Evolutionary conservation across 2,113 vertebrate species (phyloP).

Genomic region (Phylloscopus whistleri): DNA sequence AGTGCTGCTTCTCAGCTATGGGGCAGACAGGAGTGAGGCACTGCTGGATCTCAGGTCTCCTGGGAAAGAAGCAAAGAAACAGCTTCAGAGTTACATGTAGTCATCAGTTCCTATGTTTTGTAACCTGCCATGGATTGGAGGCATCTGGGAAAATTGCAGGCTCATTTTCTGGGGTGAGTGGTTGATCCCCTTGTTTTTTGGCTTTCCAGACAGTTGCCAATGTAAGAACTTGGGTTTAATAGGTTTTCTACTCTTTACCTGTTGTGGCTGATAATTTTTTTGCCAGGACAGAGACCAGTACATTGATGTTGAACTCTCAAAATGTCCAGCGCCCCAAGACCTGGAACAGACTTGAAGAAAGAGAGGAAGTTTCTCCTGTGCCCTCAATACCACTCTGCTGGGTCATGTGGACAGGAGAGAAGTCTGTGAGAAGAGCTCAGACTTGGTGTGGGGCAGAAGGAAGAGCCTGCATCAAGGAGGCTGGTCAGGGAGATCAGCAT

Average conservation of each 20-base stretch:
- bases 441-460: neutral
- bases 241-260: neutral
- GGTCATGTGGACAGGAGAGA: neutral
- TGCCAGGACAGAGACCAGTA: neutral
- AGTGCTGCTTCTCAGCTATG: neutral
- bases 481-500: neutral
- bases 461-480: neutral
- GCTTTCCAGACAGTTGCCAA: neutral
- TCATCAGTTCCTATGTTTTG: neutral
- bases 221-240: neutral
- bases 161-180: neutral
- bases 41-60: neutral
- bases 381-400: neutral
- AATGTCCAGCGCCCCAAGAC: neutral
- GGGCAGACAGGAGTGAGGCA: neutral
- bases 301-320: neutral
- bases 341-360: neutral
- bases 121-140: neutral
- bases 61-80: neutral
- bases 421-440: neutral
- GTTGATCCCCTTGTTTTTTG: neutral
- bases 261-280: neutral
- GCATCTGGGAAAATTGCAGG: neutral
- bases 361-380: neutral
- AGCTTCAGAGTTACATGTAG: neutral